Percentiles rank a stretch among this genome's conserved stretches.
Evolutionary conservation across 2,113 vertebrate genomes (phyloP).

Genomic region (Pholis gunnellus): DNA sequence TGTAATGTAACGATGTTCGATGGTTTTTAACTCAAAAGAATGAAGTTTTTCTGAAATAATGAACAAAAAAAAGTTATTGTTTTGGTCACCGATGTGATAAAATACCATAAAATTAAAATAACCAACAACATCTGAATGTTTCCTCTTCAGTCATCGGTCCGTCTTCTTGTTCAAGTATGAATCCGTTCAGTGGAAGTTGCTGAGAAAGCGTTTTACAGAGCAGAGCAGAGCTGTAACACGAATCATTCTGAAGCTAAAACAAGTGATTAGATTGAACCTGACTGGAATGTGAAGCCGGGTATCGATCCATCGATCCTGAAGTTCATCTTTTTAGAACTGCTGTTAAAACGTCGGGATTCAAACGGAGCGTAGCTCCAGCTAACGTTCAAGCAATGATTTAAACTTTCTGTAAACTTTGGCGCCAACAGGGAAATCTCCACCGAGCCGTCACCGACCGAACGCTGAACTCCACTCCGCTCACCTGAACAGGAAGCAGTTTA

Average conservation of each 20-base stretch:
- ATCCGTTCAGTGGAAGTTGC: conserved; percentile 40
- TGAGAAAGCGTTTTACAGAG: conserved; percentile 38
- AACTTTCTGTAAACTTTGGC: neutral
- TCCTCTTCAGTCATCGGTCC: neutral
- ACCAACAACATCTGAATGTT: neutral
- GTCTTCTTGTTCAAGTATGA: conserved; percentile 52
- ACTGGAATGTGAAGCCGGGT: neutral
- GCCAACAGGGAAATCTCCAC: neutral
- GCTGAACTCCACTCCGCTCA: neutral
- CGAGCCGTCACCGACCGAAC: neutral
- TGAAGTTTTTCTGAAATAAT: no score
- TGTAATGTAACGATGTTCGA: no score
- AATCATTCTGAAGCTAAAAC: conserved; percentile 38
- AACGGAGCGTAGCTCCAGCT: neutral
- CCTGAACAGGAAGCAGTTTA: conserved; percentile 3
- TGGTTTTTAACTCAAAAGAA: no score
- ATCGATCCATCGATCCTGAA: neutral
- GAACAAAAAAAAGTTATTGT: neutral
- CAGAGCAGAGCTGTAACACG: conserved; percentile 1
- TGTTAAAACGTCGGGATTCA: neutral
- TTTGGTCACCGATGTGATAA: neutral
- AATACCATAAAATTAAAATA: neutral
- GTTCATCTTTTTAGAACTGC: neutral
- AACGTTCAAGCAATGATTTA: neutral
- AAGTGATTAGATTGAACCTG: neutral